Evolutionary conservation across 2,888 invertebrate genomes (phyloP), one percentile per base, ranked within the genome.

Genomic region (Rapana venosa): DNA sequence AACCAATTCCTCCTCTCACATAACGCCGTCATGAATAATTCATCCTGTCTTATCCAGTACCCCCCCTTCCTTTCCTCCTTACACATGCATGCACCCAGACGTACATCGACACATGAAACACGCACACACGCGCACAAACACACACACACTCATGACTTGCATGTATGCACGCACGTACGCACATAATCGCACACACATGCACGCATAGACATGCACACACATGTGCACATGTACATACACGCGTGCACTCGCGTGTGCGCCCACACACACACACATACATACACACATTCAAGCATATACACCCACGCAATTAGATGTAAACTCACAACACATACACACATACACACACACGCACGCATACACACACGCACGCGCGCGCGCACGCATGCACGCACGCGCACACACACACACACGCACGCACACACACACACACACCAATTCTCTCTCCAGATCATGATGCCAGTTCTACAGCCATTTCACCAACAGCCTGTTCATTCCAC

Each of bases 401-500:
- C 77, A 20, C 30, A 32, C 77, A 26, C 77, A 32, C 30, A 30
- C 77, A 77, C 77, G 11, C 32, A 32, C 30, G 17, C 30, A 79
- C 32, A 79, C 77, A 79, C 77, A 79, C 77, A 79, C 77, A 79
- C 77, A 79, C 32, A 79, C 70, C 22, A 26, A 22, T n/a, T n/a
- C n/a, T n/a, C n/a, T n/a, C n/a, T n/a, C n/a, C n/a, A n/a, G n/a
- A n/a, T n/a, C n/a, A n/a, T n/a, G n/a, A n/a, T n/a, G n/a, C n/a
- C n/a, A n/a, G n/a, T n/a, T n/a, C n/a, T n/a, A n/a, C n/a, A n/a
- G n/a, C n/a, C n/a, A n/a, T n/a, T n/a, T n/a, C n/a, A n/a, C n/a
- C n/a, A n/a, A n/a, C n/a, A n/a, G n/a, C n/a, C n/a, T n/a, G n/a
- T n/a, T n/a, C n/a, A n/a, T n/a, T n/a, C n/a, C n/a, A n/a, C n/a